Percentiles rank a stretch among this genome's conserved stretches.
Conservation (phyloP, 2,888 invertebrate species). For the Elmis aenea region DNA sequence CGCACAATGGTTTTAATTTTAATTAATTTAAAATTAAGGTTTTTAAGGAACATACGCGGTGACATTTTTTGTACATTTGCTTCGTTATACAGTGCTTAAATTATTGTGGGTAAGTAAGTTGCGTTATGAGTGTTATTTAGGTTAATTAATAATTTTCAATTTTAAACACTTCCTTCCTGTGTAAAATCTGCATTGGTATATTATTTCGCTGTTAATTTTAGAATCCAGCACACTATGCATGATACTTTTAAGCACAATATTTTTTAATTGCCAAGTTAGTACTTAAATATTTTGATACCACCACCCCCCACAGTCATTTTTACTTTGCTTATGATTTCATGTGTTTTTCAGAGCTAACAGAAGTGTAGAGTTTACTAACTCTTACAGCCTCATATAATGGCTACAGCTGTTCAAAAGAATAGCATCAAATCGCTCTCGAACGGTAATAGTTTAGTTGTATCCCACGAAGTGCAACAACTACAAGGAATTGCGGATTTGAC, state of each 20-base stretch:
- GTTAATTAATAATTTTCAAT: conserved; percentile 23
- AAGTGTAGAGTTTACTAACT: conserved; percentile 1
- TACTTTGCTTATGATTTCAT: conserved; percentile 15
- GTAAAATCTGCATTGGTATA: not conserved
- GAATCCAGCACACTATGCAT: no score
- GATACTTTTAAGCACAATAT: no score
- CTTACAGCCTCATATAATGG: conserved; percentile 51
- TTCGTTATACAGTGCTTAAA: not conserved
- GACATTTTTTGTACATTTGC: no score
- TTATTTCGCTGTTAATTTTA: no score
- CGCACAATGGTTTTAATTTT: conserved; percentile 36
- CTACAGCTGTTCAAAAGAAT: conserved; percentile 79
- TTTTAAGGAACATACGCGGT: no score
- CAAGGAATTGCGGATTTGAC: conserved; percentile 42
- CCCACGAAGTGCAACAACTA: conserved; percentile 46
- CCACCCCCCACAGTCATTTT: conserved; percentile 9
- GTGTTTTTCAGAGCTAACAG: conserved; percentile 12
- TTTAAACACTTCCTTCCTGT: conserved; percentile 21
- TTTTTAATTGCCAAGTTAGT: no score
- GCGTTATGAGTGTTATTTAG: conserved; percentile 12
- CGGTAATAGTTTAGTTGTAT: conserved; percentile 49
- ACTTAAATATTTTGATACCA: conserved; percentile 3
- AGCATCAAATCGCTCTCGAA: conserved; percentile 72
- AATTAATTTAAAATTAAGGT: conserved; percentile 27
- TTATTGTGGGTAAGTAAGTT: conserved; percentile 4